These are phyloP conservation scores for Carettochelys insculpta DNA, from an alignment of 2,113 vertebrate species.

Conservation along the genomic window DNA sequence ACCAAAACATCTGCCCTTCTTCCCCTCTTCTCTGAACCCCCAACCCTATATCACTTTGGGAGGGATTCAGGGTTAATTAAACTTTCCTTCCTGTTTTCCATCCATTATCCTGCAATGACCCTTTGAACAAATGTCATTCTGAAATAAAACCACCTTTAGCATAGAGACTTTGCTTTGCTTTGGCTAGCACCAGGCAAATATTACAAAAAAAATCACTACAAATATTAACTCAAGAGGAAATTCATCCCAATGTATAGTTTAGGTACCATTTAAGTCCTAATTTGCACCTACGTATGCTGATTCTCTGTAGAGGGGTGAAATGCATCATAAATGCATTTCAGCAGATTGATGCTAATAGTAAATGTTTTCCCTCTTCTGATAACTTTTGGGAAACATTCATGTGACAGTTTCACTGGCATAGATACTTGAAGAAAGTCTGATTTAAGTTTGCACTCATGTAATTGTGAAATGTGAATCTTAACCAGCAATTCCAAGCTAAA, in stretches of 20 bases:
- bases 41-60: not conserved
- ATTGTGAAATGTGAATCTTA: not conserved
- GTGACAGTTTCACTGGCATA: not conserved
- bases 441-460: not conserved
- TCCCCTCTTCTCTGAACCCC: not conserved
- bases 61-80: not conserved
- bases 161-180: not conserved
- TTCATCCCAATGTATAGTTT: not conserved
- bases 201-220: not conserved
- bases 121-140: not conserved
- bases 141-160: not conserved
- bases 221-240: not conserved
- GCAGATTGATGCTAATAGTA: not conserved
- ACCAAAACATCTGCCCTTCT: not conserved
- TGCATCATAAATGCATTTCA: not conserved
- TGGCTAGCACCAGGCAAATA: not conserved
- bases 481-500: not conserved
- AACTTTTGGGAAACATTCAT: not conserved
- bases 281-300: not conserved
- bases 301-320: not conserved
- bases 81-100: not conserved
- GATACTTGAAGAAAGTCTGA: not conserved
- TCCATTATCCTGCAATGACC: not conserved
- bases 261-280: not conserved
- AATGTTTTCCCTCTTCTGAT: not conserved